Percentiles rank a stretch among this genome's conserved stretches.
Conservation (phyloP, 2,888 invertebrate species). For the Monochamus alternatus region DNA sequence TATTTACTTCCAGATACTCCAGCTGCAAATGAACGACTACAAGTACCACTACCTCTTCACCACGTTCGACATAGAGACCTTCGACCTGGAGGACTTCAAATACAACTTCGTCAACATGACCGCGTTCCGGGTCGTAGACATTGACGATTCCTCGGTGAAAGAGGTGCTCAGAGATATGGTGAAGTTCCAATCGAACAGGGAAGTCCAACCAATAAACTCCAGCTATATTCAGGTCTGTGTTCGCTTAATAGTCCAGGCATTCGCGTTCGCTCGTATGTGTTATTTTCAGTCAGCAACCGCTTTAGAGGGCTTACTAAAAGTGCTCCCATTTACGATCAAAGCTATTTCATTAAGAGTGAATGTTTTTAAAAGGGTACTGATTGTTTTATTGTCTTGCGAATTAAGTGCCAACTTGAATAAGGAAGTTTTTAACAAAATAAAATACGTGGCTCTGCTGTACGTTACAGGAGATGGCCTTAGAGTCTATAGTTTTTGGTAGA, state of each 20-base stretch:
- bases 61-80: conserved; percentile 79
- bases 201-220: conserved; percentile 62
- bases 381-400: too few species aligned
- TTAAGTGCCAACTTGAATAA: too few species aligned
- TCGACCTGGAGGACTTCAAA: conserved; percentile 81
- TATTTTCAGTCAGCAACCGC: background rate
- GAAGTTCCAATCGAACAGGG: conserved; percentile 73
- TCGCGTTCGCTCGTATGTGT: background rate
- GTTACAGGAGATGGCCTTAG: too few species aligned
- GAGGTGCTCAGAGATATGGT: conserved; percentile 83
- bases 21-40: conserved; percentile 89
- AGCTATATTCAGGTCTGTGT: conserved; percentile 67
- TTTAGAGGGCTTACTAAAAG: background rate
- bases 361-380: too few species aligned
- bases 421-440: too few species aligned
- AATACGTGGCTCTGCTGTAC: too few species aligned
- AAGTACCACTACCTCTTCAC: conserved; percentile 89
- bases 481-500: too few species aligned
- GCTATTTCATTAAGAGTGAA: too few species aligned
- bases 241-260: background rate
- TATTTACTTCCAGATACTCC: conserved; percentile 77
- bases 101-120: conserved; percentile 86
- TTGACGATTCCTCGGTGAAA: conserved; percentile 78
- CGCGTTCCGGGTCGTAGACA: conserved; percentile 82
- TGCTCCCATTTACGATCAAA: too few species aligned